A percentile compares a stretch with the other conserved stretches of the same genome.
Evolutionary conservation across 2,113 vertebrate species (phyloP).

Genomic region (Chascanopsetta lugubris): DNA sequence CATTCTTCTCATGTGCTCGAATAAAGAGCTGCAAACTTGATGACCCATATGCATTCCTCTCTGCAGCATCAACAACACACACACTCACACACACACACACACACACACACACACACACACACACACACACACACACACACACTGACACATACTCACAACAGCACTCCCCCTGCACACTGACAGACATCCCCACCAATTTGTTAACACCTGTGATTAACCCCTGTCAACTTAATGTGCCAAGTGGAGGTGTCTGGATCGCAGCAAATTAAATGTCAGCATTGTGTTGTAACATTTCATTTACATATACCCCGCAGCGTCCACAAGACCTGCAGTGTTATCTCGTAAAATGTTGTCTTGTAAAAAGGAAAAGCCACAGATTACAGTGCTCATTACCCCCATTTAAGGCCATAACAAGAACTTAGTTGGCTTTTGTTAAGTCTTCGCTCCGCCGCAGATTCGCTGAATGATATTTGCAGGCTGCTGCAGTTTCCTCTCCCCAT

Average conservation of each 20-base stretch:
- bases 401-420: slow-evolving; percentile 22
- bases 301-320: slow-evolving; percentile 52
- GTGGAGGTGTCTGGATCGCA: slow-evolving; percentile 48
- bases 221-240: slow-evolving; percentile 52
- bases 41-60: slow-evolving; percentile 28
- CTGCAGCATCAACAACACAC: background rate
- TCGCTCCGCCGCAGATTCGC: slow-evolving; percentile 9
- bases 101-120: background rate
- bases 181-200: slow-evolving; percentile 49
- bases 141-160: too few relatives aligned
- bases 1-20: slow-evolving; percentile 35
- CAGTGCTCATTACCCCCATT: slow-evolving; percentile 36
- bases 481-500: background rate
- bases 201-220: slow-evolving; percentile 58
- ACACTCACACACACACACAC: background rate
- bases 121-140: background rate
- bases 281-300: slow-evolving; percentile 23
- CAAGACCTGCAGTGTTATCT: slow-evolving; percentile 50
- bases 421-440: slow-evolving; percentile 6
- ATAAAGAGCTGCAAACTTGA: slow-evolving; percentile 36
- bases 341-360: slow-evolving; percentile 52
- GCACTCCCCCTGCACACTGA: slow-evolving; percentile 24
- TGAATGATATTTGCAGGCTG: slow-evolving; percentile 26
- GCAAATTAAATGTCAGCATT: slow-evolving; percentile 61
- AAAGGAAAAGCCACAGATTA: slow-evolving; percentile 58